Base-by-base conservation (phyloP, 2,888 invertebrate genomes). In the Smittia sp. region DNA sequence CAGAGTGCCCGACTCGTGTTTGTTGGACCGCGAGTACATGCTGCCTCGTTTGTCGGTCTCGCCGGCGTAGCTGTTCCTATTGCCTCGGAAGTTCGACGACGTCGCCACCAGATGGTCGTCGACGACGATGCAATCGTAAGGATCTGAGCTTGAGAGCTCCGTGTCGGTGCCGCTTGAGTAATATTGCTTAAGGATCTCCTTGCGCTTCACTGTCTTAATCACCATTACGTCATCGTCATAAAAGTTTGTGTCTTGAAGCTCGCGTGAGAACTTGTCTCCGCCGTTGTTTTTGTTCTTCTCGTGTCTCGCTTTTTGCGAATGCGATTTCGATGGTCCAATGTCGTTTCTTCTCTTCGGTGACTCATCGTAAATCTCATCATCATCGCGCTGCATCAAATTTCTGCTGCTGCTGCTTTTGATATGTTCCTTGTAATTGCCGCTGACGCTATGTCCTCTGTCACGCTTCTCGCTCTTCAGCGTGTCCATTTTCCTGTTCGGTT, bases 91-190 rank as follows among this genome's bases (percentile, higher is more conserved):
- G 32, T 82, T 82, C 75, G 81, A 82, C 74, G 82, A 81, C 75
- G 85, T 83, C 85, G 73, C 58, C 78, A 78, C 1, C 62, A 82
- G 77, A 77, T 91, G 91, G 82, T 93, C 93, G 77, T 93, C 91
- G 25, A 93, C 91, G 70, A 94, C 90, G 76, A 93, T 93, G 79
- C 93, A 93, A 79, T 90, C 90, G 77, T 90, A 89, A 27, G 89
- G 89, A 83, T 90, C 90, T 66, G 89, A 90, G 78, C 89, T 90
- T 66, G 89, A 89, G 52, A 85, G 85, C 76, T 88, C 89, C 7
- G 89, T 87, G 78, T 89, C 89, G 75, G 87, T 87, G 76, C 85
- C 85, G 78, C 85, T 84, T 68, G 83, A 84, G 75, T 87, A 87
- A 79, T 90, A 90, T 80, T 88, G 89, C 78, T 89, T 89, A 27